Conservation (phyloP, 1,140 invertebrate species). For the Pararge aegeria region DNA sequence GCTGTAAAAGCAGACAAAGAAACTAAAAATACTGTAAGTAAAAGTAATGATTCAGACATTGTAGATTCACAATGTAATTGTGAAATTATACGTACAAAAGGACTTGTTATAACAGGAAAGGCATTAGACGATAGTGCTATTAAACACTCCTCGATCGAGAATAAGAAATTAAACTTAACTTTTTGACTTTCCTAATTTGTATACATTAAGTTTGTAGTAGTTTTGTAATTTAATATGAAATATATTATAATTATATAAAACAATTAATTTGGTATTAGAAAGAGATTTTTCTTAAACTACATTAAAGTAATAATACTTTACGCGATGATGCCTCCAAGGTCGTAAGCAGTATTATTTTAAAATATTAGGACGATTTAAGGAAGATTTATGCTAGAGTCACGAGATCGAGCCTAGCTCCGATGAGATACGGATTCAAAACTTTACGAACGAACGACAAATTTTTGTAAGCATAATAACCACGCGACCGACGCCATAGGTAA, state of each 20-base stretch:
- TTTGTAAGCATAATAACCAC: too few species aligned
- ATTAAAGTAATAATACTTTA: too few species aligned
- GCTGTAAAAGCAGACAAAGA: slow-evolving; percentile 14
- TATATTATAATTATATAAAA: neutral
- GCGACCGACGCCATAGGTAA: too few species aligned
- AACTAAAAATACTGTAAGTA: neutral
- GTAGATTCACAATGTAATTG: neutral
- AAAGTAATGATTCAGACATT: neutral
- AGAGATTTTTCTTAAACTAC: neutral
- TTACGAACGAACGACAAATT: too few species aligned
- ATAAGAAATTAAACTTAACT: slow-evolving; percentile 42
- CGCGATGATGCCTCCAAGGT: too few species aligned
- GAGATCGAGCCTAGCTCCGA: too few species aligned
- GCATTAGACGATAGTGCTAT: slow-evolving; percentile 39
- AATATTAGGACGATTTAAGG: too few species aligned
- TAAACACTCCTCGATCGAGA: slow-evolving; percentile 11
- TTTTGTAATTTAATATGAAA: slow-evolving; percentile 4
- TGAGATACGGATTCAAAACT: too few species aligned
- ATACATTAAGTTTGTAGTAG: slow-evolving; percentile 12
- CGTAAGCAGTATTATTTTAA: too few species aligned
- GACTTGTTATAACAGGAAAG: slow-evolving; percentile 1
- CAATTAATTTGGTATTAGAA: neutral
- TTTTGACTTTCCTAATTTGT: slow-evolving; percentile 26
- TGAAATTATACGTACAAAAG: slow-evolving; percentile 9
- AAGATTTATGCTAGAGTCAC: too few species aligned